These are phyloP conservation scores for Tinamus guttatus DNA, from an alignment of 2,113 vertebrate genomes.

Conservation along the genomic window DNA sequence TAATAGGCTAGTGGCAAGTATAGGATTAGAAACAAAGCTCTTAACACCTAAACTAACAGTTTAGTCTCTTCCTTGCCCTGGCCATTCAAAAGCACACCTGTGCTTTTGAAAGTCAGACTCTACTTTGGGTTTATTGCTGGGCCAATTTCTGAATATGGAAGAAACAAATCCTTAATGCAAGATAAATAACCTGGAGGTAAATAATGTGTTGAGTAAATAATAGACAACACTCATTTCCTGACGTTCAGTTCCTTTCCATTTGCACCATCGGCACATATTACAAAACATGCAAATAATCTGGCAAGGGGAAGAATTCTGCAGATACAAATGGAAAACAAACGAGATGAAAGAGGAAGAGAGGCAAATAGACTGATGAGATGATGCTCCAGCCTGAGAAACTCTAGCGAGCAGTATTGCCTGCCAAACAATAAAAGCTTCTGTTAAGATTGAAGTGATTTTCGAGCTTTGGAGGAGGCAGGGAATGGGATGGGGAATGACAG, in stretches of 20 bases:
- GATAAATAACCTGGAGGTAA: constrained; percentile 16
- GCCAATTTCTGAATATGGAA: neutral
- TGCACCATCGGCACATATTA: neutral
- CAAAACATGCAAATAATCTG: constrained; percentile 45
- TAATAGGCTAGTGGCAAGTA: neutral
- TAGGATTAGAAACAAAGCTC: neutral
- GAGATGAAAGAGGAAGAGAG: neutral
- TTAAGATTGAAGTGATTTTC: neutral
- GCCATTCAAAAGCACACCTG: neutral
- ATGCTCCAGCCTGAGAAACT: neutral
- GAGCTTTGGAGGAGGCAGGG: neutral
- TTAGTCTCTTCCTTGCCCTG: neutral
- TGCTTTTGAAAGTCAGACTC: neutral
- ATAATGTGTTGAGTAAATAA: neutral
- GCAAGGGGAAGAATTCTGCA: neutral
- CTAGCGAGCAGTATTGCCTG: neutral
- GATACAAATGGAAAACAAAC: constrained; percentile 15
- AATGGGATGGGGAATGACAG: neutral
- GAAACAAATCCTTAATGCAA: neutral
- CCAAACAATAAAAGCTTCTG: neutral
- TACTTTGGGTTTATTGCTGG: neutral
- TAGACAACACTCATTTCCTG: neutral
- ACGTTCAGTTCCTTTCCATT: too few species aligned
- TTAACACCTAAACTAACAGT: neutral
- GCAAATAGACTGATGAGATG: neutral